phyloP scores from a whole-genome alignment of 2,888 invertebrate genomes.

The Himalopsyche kuldschensis region DNA sequence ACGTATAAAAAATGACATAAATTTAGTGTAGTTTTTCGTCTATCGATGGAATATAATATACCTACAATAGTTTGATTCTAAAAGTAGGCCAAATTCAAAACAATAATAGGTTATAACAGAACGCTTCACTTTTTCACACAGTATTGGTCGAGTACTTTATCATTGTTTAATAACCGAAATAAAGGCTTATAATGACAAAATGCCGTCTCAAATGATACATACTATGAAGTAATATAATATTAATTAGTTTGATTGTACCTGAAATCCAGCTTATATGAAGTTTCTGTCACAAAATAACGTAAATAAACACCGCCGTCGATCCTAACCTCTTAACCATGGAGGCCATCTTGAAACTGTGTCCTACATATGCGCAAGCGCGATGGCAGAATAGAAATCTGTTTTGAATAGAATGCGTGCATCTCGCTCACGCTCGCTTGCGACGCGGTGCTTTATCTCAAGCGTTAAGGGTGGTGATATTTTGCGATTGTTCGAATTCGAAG shows the following conservation, averaged over 20 bases:
- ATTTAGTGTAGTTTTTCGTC: no score
- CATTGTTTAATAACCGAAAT: not conserved
- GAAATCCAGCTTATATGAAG: not conserved
- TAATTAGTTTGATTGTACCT: not conserved
- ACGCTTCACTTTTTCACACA: not conserved
- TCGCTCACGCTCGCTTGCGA: not conserved
- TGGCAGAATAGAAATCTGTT: constrained; percentile 16
- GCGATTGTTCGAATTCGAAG: constrained; percentile 2
- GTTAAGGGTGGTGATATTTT: not conserved
- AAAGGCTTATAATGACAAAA: not conserved
- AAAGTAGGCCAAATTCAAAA: not conserved
- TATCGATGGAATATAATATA: no score
- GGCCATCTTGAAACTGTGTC: constrained; percentile 37
- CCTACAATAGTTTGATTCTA: not conserved
- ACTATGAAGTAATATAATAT: not conserved
- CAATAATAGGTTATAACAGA: not conserved
- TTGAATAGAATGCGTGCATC: constrained; percentile 19
- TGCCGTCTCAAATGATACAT: not conserved
- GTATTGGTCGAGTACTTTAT: not conserved
- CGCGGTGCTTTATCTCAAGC: not conserved
- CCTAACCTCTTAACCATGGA: constrained; percentile 31
- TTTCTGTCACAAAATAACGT: not conserved
- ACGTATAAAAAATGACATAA: no score
- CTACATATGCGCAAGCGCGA: constrained; percentile 26
- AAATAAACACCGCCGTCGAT: not conserved